Evolutionary conservation across 1,140 invertebrate genomes (phyloP).

Genomic region (Brachionus angularis): DNA sequence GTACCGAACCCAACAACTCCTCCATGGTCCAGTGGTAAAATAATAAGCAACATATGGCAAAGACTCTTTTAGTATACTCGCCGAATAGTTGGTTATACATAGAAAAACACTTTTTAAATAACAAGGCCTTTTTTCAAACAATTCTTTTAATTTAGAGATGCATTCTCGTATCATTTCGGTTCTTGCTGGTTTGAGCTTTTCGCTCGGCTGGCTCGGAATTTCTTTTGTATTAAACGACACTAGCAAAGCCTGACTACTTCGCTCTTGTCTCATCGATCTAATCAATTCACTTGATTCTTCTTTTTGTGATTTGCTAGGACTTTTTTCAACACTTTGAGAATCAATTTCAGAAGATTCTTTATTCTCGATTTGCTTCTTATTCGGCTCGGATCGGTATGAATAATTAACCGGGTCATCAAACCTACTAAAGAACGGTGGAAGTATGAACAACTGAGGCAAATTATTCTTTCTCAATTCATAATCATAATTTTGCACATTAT

Average conservation of each 20-base stretch:
- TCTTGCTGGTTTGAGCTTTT: neutral
- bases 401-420: constrained; percentile 64
- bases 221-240: constrained; percentile 17
- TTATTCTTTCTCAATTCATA: constrained; percentile 50
- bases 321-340: neutral
- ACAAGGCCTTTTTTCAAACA: constrained; percentile 73
- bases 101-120: constrained; percentile 75
- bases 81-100: constrained; percentile 59
- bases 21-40: constrained; percentile 79
- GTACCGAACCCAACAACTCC: constrained; percentile 74
- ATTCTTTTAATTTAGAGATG: constrained; percentile 52
- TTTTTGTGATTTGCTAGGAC: constrained; percentile 1
- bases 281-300: constrained; percentile 30
- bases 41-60: constrained; percentile 77
- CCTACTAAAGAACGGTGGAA: constrained; percentile 72
- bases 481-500: constrained; percentile 30
- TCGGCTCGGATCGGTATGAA: constrained; percentile 36
- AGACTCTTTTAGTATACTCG: constrained; percentile 68
- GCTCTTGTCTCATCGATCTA: constrained; percentile 33
- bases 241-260: constrained; percentile 30
- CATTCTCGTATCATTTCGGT: constrained; percentile 48
- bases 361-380: constrained; percentile 1
- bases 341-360: neutral
- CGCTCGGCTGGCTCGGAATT: constrained; percentile 6
- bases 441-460: constrained; percentile 66